A percentile compares a stretch with the other conserved stretches of the same genome.
phyloP scores from a whole-genome alignment of 2,113 vertebrate genomes.

The Crotalus helleri region DNA sequence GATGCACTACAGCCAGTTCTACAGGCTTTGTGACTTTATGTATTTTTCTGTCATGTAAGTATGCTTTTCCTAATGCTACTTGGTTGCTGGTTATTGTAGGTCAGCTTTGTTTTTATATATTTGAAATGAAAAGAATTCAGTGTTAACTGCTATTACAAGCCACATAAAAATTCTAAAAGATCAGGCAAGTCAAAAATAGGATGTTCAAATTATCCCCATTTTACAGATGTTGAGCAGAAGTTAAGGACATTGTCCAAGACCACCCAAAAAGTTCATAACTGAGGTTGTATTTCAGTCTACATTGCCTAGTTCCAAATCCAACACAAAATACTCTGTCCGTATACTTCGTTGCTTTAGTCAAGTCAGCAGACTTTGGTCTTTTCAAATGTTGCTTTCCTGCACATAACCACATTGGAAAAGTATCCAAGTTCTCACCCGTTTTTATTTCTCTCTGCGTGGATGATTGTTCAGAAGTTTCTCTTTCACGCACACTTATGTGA shows the following conservation, averaged over 20 bases:
- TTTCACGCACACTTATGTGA: neutral
- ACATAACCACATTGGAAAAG: constrained; percentile 2
- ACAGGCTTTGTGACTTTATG: neutral
- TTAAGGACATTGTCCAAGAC: neutral
- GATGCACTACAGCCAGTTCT: neutral
- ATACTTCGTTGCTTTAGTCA: constrained; percentile 1
- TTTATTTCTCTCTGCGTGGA: constrained; percentile 8
- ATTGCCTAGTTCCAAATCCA: constrained; percentile 9
- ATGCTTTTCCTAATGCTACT: neutral
- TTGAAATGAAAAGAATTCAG: neutral
- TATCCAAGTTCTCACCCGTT: neutral
- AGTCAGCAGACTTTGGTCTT: neutral
- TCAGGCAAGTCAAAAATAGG: neutral
- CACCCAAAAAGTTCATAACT: neutral
- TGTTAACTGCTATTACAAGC: neutral
- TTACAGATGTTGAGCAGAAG: neutral
- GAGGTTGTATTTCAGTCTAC: neutral
- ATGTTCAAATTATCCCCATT: neutral
- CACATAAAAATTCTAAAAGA: neutral
- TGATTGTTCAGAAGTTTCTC: neutral
- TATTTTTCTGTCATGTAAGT: neutral
- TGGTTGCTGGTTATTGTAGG: neutral
- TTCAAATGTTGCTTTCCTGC: neutral
- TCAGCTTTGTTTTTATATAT: neutral
- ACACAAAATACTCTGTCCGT: neutral